phyloP scores from a whole-genome alignment of 2,113 vertebrate genomes.

The Colossoma macropomum region DNA sequence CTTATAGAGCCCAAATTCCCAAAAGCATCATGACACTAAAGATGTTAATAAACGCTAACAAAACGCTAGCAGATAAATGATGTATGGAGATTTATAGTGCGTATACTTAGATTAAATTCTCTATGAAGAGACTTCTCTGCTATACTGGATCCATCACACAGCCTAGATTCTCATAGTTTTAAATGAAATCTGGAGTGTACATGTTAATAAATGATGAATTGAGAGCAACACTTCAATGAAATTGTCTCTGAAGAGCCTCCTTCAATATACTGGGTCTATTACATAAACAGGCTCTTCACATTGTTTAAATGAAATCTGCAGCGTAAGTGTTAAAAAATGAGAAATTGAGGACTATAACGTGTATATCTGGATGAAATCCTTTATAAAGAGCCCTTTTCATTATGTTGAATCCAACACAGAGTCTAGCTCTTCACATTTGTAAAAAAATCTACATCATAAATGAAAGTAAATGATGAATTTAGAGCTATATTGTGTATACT shows the following conservation, averaged over 20 bases:
- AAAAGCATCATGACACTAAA: neutral
- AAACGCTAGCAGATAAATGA: neutral
- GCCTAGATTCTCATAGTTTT: neutral
- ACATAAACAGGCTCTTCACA: neutral
- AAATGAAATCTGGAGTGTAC: neutral
- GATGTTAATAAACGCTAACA: conserved; percentile 6
- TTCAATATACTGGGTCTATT: neutral
- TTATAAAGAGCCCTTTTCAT: neutral
- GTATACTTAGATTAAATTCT: neutral
- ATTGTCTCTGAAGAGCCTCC: neutral
- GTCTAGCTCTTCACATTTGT: neutral
- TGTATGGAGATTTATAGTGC: neutral
- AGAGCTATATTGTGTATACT: neutral
- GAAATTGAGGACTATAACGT: neutral
- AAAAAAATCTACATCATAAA: neutral
- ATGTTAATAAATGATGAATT: neutral
- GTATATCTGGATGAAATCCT: neutral
- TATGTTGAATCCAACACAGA: neutral
- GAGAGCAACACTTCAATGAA: neutral
- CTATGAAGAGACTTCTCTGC: neutral
- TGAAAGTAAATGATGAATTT: neutral
- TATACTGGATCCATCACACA: neutral
- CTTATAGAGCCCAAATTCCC: neutral
- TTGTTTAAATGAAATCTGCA: neutral
- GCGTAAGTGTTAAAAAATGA: neutral